Evolutionary conservation across 2,797 vertebrate species (phyloP).

Genomic region (Ambastaia sidthimunki): DNA sequence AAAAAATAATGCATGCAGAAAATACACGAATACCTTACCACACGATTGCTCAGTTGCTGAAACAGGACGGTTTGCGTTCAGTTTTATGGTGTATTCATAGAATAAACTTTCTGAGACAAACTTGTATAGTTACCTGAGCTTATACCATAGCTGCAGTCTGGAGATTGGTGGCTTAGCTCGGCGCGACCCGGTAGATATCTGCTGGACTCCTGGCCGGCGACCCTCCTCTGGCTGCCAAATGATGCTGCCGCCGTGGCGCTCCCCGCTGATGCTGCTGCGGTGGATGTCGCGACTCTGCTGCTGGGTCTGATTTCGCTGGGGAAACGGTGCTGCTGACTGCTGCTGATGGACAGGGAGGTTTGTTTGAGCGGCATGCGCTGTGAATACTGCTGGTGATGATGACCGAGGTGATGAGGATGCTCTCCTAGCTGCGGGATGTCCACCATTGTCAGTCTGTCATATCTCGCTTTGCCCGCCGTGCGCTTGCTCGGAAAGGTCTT

Average conservation of each 20-base stretch:
- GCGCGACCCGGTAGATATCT: conserved; percentile 71
- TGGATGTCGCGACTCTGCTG: conserved; percentile 79
- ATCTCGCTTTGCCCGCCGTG: conserved; percentile 82
- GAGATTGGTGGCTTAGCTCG: conserved; percentile 63
- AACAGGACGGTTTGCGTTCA: neutral
- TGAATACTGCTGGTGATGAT: conserved; percentile 75
- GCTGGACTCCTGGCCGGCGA: conserved; percentile 59
- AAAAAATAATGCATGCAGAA: neutral
- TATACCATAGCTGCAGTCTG: conserved; percentile 84
- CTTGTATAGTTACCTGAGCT: conserved; percentile 86
- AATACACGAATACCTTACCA: neutral
- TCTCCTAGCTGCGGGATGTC: conserved; percentile 86
- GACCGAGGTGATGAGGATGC: conserved; percentile 75
- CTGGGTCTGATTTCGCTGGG: conserved; percentile 83
- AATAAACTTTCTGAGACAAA: conserved; percentile 57
- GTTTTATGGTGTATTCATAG: neutral
- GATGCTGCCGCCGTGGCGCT: conserved; percentile 68
- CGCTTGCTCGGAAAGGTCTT: conserved; percentile 89
- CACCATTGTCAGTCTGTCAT: conserved; percentile 88
- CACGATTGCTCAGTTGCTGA: neutral
- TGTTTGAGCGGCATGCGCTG: conserved; percentile 71
- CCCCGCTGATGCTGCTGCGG: conserved; percentile 72
- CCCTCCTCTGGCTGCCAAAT: conserved; percentile 69
- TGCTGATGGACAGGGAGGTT: conserved; percentile 70
- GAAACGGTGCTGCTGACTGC: conserved; percentile 76